Percentiles rank a stretch among this genome's conserved stretches.
These are phyloP conservation scores for Euzetes globulus DNA, from an alignment of 2,888 invertebrate genomes.

Conservation along the genomic window DNA sequence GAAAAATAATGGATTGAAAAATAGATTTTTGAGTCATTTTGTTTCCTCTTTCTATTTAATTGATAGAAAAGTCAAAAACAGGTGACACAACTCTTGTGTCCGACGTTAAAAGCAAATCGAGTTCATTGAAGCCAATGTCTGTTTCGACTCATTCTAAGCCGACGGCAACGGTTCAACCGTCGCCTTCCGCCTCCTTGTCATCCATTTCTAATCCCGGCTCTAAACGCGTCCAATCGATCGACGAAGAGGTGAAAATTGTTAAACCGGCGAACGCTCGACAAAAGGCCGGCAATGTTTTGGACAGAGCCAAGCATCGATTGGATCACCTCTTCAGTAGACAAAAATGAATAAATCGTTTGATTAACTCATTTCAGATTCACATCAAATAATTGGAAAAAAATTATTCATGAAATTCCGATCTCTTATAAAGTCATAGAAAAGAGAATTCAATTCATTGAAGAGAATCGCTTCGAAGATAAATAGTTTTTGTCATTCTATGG, in stretches of 20 bases:
- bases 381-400: too few relatives aligned
- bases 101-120: neutral
- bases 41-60: too few relatives aligned
- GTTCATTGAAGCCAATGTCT: neutral
- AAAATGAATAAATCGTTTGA: neutral
- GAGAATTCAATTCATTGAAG: too few relatives aligned
- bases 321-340: constrained; percentile 48
- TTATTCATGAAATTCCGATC: too few relatives aligned
- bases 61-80: neutral
- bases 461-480: too few relatives aligned
- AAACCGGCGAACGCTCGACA: constrained; percentile 31
- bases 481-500: too few relatives aligned
- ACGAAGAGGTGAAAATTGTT: constrained; percentile 3
- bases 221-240: neutral
- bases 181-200: neutral
- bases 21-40: too few relatives aligned
- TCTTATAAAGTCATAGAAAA: too few relatives aligned
- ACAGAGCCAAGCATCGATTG: constrained; percentile 71
- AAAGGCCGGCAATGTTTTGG: constrained; percentile 65
- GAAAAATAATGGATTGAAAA: too few relatives aligned
- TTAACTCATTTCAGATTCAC: too few relatives aligned
- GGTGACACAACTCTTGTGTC: neutral
- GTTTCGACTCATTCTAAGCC: neutral
- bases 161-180: neutral
- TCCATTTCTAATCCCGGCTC: neutral